Base-by-base conservation (phyloP, 2,113 vertebrate species). In the Actinemys pallida region DNA sequence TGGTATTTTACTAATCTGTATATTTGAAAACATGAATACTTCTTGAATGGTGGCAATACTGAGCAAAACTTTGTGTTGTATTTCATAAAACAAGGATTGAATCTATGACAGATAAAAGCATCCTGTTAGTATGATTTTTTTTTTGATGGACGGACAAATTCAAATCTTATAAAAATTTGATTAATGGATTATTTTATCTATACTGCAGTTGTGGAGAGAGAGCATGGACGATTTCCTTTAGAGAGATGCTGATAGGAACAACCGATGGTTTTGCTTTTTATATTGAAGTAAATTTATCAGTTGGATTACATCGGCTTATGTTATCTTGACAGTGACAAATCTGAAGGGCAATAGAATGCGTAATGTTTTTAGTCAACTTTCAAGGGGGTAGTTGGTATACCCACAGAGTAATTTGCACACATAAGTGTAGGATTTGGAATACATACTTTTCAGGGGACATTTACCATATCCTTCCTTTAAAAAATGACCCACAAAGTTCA, bases 131-230 rank as follows among this genome's bases (percentile, higher is more conserved):
- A 95, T 89, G 93, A 81, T 96, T 95, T 94, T 83, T 92, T 83
- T 92, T 94, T 97, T 97, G 96, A 95, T 92, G 95, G 95, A 82
- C 92, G 94, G 91, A 76, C 79, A 82, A 96, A 88, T 95, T 95
- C 87, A 65, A 95, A 94, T 96, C 95, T 93, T 90, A 82, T 89
- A 96, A 96, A 97, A 96, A 87, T 92, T 93, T 93, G 94, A 97
- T 95, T 94, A 96, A 96, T 94, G 95, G 94, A 79, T 93, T 94
- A 84, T 96, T 96, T 96, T 97, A 96, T 95, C 95, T 97, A 1
- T 79, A 78, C 54, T 95, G 87, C 89, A 91, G 90, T 96, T 88
- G 24, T 47, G 50, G 83, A 96, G 84, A 83, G 86, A 92, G 81
- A 92, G 25, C 85, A 59, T 89, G 93, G 86, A 91, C 90, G 75